A percentile compares a stretch with the other conserved stretches of the same genome.
Conservation (phyloP, 2,113 vertebrate genomes). For the Odocoileus virginianus region DNA sequence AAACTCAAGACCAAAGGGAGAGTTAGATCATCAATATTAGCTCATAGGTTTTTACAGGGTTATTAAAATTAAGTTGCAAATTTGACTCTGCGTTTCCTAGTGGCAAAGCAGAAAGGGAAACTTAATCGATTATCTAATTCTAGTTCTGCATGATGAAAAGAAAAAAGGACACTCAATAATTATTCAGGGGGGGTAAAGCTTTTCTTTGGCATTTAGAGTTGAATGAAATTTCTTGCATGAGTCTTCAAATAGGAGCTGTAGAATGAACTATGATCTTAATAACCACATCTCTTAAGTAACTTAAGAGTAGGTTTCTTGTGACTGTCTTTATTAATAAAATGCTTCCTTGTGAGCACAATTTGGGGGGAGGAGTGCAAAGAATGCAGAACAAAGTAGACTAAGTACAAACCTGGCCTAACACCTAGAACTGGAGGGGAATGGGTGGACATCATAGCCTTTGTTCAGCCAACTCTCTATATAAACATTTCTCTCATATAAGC, state of each 20-base stretch:
- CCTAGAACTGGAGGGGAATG: neutral
- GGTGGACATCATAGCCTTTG: neutral
- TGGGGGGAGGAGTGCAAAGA: neutral
- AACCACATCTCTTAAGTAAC: neutral
- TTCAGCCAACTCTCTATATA: neutral
- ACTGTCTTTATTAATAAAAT: neutral
- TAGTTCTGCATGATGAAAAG: neutral
- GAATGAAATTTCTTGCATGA: neutral
- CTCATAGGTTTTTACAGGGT: neutral
- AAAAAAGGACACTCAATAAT: neutral
- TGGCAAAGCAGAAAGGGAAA: slow-evolving; percentile 28
- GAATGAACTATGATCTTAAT: neutral
- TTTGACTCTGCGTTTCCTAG: neutral
- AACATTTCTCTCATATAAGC: neutral
- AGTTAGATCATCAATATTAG: neutral
- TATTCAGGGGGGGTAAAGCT: neutral
- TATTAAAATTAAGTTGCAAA: slow-evolving; percentile 36
- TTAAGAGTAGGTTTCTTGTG: neutral
- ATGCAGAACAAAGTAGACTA: neutral
- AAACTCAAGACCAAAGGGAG: neutral
- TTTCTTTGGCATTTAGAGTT: neutral
- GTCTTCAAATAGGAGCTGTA: neutral
- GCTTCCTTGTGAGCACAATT: neutral
- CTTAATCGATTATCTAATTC: neutral
- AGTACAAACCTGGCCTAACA: neutral